Base-by-base conservation (phyloP, 2,888 invertebrate genomes). In the Clanis bilineata region DNA sequence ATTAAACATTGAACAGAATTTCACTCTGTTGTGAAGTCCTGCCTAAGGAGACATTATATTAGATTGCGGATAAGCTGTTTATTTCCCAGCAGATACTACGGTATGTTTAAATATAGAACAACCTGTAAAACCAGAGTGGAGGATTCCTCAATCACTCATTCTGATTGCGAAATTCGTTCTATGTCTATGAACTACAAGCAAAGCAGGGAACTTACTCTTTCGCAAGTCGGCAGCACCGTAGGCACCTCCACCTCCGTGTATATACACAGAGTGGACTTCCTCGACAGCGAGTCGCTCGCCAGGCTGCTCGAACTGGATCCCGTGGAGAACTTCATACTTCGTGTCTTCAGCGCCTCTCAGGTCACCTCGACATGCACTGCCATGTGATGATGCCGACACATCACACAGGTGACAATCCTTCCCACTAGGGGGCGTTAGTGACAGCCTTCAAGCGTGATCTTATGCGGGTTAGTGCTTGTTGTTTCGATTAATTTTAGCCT, bases 251-350 rank as follows among this genome's bases (percentile, higher is more conserved):
- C 88, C 74, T 94, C 93, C 63, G 94, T 93, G 73, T 94, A 94
- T 71, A 95, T 94, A 72, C 95, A 95, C 64, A 95, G 90, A 64
- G 94, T 94, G 47, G 95, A 94, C 73, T 94, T 94, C 76, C 94
- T 95, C 70, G 94, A 94, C 78, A 92, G 86, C 74, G 93, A 93
- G 76, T 95, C 95, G 77, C 93, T 93, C 79, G 94, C 93, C 76
- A 95, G 93, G 83, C 94, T 94, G 83, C 94, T 94, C 67, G 94
- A 94, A 74, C 94, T 93, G 68, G 93, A 93, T 44, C 94, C 93
- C 69, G 94, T 93, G 68, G 94, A 93, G 85, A 94, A 94, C 91
- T 94, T 94, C 94, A 94, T 93, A 72, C 65, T 86, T 70, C 72
- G 69, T 77, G 83, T 82, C 41, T 83, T 68, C 78, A 82, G 61